Evolutionary conservation across 2,113 vertebrate species (phyloP), one percentile per base, ranked within the genome.

Genomic region (Acinonyx jubatus): DNA sequence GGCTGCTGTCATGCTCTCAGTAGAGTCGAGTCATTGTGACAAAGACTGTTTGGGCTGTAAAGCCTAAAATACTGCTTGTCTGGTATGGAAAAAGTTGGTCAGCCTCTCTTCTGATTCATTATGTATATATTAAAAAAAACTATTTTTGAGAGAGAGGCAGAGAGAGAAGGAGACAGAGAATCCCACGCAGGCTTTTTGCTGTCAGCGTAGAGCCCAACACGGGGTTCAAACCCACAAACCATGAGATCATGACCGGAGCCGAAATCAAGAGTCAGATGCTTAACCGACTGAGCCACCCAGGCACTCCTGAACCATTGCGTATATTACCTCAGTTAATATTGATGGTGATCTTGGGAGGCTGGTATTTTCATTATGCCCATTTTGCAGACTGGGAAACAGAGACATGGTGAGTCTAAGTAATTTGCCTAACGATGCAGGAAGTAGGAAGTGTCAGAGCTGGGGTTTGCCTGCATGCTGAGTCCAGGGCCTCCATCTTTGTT

Each of bases 301-400:
- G 57, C 18, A 18, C 21, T 21, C 57, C n/a, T 89, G 92, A 82
- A 57, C 45, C 52, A 1, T 61, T 55, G 29, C 3, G 1, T 50
- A 2, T n/a, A 71, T 69, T 78, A 71, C n/a, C 14, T 98, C 27
- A 65, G 7, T 33, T 31, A 48, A 80, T 84, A 11, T 18, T 76
- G 55, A 7, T 8, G 31, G 6, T 66, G 36, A 74, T 86, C 14
- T 84, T 92, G 7, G 19, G 68, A 92, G 50, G 29, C 27, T 78
- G 33, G 25, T 61, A 7, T 66, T 86, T 91, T 52, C 18, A 65
- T 79, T 71, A 84, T 61, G 16, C 31, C 52, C 45, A 55, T 95
- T 94, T 91, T 73, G 41, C 48, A 90, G 84, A 85, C 27, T 88
- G 45, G 76, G 66, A 91, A 94, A 86, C 63, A 95, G 57, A 89